Evolutionary conservation across 2,797 vertebrate genomes (phyloP).

Genomic region (Steatocranus sp.): DNA sequence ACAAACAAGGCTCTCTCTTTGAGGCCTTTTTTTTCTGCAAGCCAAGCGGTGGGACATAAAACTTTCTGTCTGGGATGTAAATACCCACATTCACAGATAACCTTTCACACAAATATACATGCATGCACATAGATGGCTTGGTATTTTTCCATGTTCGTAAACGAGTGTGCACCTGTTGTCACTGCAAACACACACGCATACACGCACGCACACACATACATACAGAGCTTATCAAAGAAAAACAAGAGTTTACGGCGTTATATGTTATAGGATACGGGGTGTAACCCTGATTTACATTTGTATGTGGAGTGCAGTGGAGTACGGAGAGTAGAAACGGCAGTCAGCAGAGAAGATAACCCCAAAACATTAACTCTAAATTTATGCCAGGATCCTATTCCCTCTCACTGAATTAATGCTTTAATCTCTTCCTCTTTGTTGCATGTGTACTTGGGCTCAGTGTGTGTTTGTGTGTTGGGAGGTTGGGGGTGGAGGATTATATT

Average conservation of each 20-base stretch:
- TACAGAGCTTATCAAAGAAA: conserved; percentile 60
- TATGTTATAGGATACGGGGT: conserved; percentile 61
- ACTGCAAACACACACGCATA: neutral
- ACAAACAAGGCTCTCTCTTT: conserved; percentile 19
- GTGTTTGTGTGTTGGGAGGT: conserved; percentile 31
- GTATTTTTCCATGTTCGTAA: conserved; percentile 34
- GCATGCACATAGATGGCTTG: conserved; percentile 13
- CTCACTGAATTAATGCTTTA: conserved; percentile 73
- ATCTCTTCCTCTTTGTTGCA: conserved; percentile 71
- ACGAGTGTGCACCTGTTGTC: conserved; percentile 51
- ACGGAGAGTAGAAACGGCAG: conserved; percentile 57
- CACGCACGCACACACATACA: neutral
- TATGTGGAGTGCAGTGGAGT: conserved; percentile 61
- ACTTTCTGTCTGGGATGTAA: conserved; percentile 21
- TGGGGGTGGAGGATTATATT: conserved; percentile 58
- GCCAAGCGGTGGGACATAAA: conserved; percentile 4
- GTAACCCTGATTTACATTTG: conserved; percentile 67
- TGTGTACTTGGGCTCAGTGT: conserved; percentile 53
- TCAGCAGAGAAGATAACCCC: conserved; percentile 69
- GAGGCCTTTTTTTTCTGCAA: neutral
- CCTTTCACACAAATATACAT: conserved; percentile 4
- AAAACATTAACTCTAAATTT: conserved; percentile 70
- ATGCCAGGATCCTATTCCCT: conserved; percentile 69
- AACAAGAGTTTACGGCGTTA: conserved; percentile 62
- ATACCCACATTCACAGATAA: conserved; percentile 17